Conservation (phyloP, 2,797 vertebrate genomes). For the Phyllotis vaccarum region DNA sequence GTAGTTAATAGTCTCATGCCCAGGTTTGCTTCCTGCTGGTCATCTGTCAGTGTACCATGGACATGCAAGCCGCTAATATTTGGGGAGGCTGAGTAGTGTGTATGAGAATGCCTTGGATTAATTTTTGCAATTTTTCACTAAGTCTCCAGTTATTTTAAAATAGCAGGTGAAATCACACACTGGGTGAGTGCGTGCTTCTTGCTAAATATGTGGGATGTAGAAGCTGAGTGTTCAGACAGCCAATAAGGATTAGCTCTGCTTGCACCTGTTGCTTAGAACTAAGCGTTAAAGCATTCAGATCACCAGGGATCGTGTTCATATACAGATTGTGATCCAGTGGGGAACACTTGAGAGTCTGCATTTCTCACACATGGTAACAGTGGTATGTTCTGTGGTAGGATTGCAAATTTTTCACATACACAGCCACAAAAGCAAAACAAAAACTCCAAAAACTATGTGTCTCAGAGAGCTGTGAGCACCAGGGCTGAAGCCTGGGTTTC, state of each 20-base stretch:
- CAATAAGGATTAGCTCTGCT: neutral
- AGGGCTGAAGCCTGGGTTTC: neutral
- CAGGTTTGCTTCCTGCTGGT: neutral
- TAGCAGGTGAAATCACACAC: neutral
- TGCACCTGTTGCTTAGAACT: slow-evolving; percentile 1
- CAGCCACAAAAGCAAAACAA: neutral
- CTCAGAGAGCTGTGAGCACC: neutral
- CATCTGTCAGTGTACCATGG: neutral
- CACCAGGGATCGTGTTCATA: neutral
- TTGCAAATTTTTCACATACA: neutral
- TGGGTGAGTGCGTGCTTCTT: neutral
- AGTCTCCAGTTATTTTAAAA: slow-evolving; percentile 9
- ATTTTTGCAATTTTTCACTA: slow-evolving; percentile 8
- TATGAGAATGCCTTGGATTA: neutral
- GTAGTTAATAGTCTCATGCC: neutral
- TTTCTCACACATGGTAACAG: neutral
- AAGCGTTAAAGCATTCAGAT: neutral
- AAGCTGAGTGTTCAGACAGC: neutral
- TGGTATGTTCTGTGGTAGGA: neutral
- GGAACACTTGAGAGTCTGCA: neutral
- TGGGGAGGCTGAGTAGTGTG: neutral
- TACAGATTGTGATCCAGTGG: neutral
- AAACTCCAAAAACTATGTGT: neutral
- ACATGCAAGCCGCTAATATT: neutral
- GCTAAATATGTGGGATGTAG: neutral